Base-by-base conservation (phyloP, 2,888 invertebrate species). In the Oscheius sp. region DNA sequence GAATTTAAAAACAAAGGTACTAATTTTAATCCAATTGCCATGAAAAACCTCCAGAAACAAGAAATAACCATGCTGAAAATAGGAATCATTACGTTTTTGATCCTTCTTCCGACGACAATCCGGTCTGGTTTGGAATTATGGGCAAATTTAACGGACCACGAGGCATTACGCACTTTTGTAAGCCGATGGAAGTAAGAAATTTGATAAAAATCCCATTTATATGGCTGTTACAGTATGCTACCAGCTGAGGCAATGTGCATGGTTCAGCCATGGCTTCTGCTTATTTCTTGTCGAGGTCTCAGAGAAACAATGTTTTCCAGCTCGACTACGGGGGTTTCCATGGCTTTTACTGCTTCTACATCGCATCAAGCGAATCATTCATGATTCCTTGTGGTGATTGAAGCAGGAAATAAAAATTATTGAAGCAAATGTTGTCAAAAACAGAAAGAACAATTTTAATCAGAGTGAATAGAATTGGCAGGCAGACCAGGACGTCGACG, bases 181-280 rank as follows among this genome's bases (percentile, higher is more conserved):
- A 9, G 5, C 9, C 3, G 35, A 35, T 35, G 35, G 35, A 35
- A 35, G 35, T 35, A 9, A 35, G 35, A 9, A 35, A 35, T 35
- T n/a, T 35, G 35, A 3, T 9, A 3, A 35, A 6, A 9, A 6
- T 35, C 9, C 35, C 9, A 3, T 35, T 35, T 35, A 35, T 35
- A 35, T 6, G 3, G 35, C 9, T 6, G 9, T 35, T 49, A 49
- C 21, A 61, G 43, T 2, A 61, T 61, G 61, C 6, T 61, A 7
- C 61, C 61, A 21, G 45, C 61, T 13, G 61, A 61, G 61, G 61
- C 61, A 3, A 61, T 61, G 61, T 61, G 61, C 41, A 23, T 61
- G 6, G 29, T 61, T 21, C 61, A 61, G n/a, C 61, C 61, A 7
- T 61, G 61, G 61, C 25, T 61, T 9, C 18, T 61, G 7, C 61